phyloP scores from a whole-genome alignment of 2,797 vertebrate genomes.

The Pelochelys cantorii region DNA sequence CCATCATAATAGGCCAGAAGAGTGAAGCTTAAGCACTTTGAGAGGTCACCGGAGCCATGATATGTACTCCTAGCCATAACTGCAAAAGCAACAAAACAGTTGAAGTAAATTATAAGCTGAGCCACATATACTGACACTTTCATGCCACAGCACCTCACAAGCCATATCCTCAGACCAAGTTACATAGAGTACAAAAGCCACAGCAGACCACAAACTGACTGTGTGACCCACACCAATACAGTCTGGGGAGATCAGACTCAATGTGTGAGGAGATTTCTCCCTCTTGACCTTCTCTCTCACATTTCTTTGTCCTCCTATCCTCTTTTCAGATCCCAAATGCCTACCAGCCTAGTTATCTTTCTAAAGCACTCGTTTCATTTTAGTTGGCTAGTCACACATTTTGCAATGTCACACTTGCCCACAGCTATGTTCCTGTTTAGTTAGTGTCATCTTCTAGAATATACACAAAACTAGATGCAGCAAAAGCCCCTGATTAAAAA shows the following conservation, averaged over 20 bases:
- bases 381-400: neutral
- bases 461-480: neutral
- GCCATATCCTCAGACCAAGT: rapidly evolving
- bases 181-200: rapidly evolving
- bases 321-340: neutral
- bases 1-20: neutral
- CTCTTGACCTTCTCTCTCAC: neutral
- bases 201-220: neutral
- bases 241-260: neutral
- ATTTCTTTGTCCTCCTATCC: neutral
- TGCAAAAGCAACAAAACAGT: neutral
- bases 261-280: rapidly evolving
- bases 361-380: neutral
- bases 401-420: neutral
- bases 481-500: neutral
- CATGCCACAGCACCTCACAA: rapidly evolving
- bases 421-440: rapidly evolving
- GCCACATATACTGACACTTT: neutral
- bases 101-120: neutral
- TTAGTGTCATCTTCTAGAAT: neutral
- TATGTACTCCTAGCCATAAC: neutral
- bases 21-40: neutral
- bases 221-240: neutral
- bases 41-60: neutral
- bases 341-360: rapidly evolving